Evolutionary conservation across 1,140 invertebrate genomes (phyloP).

Genomic region (Cyrtorhinus lividipennis): DNA sequence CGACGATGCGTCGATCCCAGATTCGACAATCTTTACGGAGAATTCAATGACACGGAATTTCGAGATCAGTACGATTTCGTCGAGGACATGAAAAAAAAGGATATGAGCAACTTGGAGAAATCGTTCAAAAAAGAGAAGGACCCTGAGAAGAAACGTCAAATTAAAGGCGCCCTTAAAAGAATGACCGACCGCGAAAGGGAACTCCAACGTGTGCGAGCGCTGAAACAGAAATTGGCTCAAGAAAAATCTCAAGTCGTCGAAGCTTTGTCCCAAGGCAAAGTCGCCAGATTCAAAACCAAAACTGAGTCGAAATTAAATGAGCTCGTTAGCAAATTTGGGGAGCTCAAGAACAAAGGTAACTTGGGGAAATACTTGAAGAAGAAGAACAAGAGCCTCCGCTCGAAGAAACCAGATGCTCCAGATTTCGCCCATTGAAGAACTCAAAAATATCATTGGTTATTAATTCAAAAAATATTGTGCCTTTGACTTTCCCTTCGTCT

Average conservation of each 20-base stretch:
- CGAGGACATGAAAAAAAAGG: conserved; percentile 7
- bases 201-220: not conserved
- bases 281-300: conserved; percentile 7
- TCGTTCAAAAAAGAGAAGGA: not conserved
- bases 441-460: not conserved
- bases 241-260: not conserved
- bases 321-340: conserved; percentile 11
- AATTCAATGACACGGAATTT: conserved; percentile 8
- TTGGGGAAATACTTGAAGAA: conserved; percentile 2
- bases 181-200: not conserved
- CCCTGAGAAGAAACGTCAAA: not conserved
- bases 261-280: not conserved
- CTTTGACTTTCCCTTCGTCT: not conserved
- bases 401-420: no score
- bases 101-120: not conserved
- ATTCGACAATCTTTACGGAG: conserved; percentile 10
- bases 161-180: not conserved
- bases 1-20: conserved; percentile 7
- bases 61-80: not conserved
- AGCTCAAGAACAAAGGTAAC: conserved; percentile 11
- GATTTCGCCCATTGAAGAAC: not conserved
- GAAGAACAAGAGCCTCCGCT: not conserved
- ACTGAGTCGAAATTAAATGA: conserved; percentile 1
- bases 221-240: not conserved
- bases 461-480: not conserved